Percentiles rank a stretch among this genome's conserved stretches.
Conservation (phyloP, 2,113 vertebrate species). For the Ageneiosus marmoratus region DNA sequence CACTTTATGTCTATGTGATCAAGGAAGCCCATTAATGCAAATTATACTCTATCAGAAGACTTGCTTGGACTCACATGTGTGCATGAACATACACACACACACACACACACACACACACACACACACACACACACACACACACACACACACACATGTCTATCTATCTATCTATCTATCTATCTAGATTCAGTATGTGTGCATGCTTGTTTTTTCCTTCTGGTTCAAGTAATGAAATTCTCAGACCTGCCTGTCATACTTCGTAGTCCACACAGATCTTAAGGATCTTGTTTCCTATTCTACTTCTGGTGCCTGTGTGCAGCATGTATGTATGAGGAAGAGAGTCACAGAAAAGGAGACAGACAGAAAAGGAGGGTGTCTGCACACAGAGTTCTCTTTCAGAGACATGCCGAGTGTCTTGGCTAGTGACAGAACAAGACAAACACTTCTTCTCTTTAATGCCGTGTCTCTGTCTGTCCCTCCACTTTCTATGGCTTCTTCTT, state of each 20-base stretch:
- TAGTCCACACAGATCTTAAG: conserved; percentile 14
- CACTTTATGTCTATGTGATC: neutral
- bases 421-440: conserved; percentile 23
- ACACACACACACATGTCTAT: too few relatives aligned
- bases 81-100: neutral
- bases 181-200: neutral
- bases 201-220: neutral
- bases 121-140: neutral
- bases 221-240: conserved; percentile 29
- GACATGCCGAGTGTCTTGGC: conserved; percentile 1
- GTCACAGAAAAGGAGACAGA: conserved; percentile 13
- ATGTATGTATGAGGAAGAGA: conserved; percentile 1
- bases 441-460: neutral
- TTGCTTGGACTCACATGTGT: conserved; percentile 15
- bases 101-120: conserved; percentile 18
- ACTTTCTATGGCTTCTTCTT: neutral
- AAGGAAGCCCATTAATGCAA: neutral
- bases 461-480: conserved; percentile 6
- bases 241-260: conserved; percentile 25
- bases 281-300: conserved; percentile 30
- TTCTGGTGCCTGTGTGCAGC: neutral
- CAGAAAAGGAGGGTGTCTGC: conserved; percentile 32
- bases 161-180: too few relatives aligned
- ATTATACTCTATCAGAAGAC: neutral
- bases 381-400: conserved; percentile 43